phyloP scores from a whole-genome alignment of 2,113 vertebrate genomes.

The Phylloscopus whistleri region DNA sequence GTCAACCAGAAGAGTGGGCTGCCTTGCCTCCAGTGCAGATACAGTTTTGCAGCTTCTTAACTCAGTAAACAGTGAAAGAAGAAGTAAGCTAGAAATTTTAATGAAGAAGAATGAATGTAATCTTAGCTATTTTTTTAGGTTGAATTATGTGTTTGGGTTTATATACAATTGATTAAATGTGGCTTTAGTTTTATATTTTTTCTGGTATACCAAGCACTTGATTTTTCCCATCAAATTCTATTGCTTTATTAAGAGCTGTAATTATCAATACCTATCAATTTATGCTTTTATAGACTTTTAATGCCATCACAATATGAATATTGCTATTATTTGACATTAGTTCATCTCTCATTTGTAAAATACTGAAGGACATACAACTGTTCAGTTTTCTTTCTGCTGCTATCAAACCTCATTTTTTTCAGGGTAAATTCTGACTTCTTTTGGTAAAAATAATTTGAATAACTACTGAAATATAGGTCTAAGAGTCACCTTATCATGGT shows the following conservation, averaged over 20 bases:
- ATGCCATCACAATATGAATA: background rate
- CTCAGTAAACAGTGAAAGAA: background rate
- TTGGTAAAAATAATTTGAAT: background rate
- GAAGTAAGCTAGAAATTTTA: background rate
- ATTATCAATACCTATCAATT: background rate
- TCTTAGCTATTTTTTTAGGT: background rate
- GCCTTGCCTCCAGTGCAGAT: background rate
- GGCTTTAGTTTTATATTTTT: background rate
- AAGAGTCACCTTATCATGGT: background rate
- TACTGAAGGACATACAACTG: background rate
- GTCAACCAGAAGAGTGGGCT: background rate
- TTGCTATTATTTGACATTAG: background rate
- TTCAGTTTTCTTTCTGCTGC: background rate
- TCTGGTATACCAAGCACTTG: background rate
- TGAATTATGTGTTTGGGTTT: background rate
- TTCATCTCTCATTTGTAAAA: background rate
- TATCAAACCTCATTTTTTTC: background rate
- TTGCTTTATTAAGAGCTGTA: background rate
- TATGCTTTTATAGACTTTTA: background rate
- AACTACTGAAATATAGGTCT: background rate
- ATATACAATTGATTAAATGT: background rate
- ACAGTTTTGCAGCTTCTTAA: background rate
- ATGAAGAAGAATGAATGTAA: background rate
- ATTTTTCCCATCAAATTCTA: background rate
- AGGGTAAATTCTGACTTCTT: background rate